Evolutionary conservation across 2,797 vertebrate species (phyloP), one percentile per base, ranked within the genome.

Genomic region (Pantherophis vulpinus): DNA sequence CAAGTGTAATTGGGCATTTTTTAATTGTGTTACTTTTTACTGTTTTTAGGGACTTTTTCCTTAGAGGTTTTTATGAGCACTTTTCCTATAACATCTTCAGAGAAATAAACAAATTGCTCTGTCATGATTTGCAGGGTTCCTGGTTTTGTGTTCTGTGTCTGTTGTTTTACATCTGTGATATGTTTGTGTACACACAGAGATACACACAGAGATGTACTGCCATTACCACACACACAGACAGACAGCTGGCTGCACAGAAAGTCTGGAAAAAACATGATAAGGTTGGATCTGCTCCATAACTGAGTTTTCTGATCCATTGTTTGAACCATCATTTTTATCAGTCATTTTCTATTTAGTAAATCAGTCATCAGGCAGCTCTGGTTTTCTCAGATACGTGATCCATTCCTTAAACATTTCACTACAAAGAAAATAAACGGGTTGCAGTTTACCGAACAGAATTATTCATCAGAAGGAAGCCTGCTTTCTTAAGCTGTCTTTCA

Each of bases 301-400:
- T 94, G 83, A 32, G n/a, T 60, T 88, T 74, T 91, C 91, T 86
- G 55, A 92, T 91, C 32, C 37, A 70, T 61, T 94, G 29, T 94
- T 97, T 96, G 66, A 95, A 94, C 79, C 89, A 86, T 54, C 54
- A 88, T 91, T 97, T 96, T 95, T 92, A 95, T 92, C 3, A 0
- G 88, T 90, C 11, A 86, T 63, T 95, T 95, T 96, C 27, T 90
- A 61, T 91, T 95, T 83, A 95, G 86, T 92, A 94, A 94, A 94
- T 95, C 86, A 90, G 90, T n/a, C 0, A 0, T 74, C 58, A 95
- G 16, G 42, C 56, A 94, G 23, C 93, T 93, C 87, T 94, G 47
- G 79, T 89, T 61, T 92, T 94, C 94, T 94, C 94, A 74, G 58
- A 94, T 59, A 88, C 0, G 2, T 88, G 10, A 51, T 94, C 94